Base-by-base conservation (phyloP, 2,888 invertebrate genomes). In the Gisinianus flammeolus region DNA sequence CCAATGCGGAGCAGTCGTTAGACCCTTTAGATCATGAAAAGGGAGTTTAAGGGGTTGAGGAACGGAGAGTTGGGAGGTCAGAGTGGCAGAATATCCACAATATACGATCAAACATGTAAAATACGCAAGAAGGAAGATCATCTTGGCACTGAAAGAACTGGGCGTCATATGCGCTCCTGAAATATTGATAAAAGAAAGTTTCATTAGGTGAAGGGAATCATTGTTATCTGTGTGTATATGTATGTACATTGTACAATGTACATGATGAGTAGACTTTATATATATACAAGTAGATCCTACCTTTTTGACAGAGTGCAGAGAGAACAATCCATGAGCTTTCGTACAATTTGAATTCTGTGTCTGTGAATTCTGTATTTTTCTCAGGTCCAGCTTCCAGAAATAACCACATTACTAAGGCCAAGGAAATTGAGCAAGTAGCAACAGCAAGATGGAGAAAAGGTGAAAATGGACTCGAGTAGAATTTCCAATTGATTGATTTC, bases 21-120 rank as follows among this genome's bases (percentile, higher is more conserved):
- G 62, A 5, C 77, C 81, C n/a, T 56, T 24, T 26, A 81, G 70
- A 73, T 78, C 77, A 12, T 64, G 64, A 62, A 81, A 81, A 66
- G 81, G 81, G 12, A 79, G 44, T 56, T 77, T 71, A 12, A 78
- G 12, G 31, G 77, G 71, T n/a, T 70, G 77, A 54, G 69, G 54
- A 0, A 81, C 76, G 28, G 79, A 79, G 10, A 81, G 35, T 70
- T 81, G 81, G 3, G 79, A 78, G 2, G 68, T 81, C 30, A 81
- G 58, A 19, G 78, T 81, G 16, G 81, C 81, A 2, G 79, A 81
- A 64, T 81, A 81, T 12, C 70, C 75, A 26, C 77, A 72, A 54
- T 74, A 81, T 22, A 81, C 54, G 26, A 79, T 79, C 22, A 79
- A 30, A 54, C 62, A 79, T 35, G 79, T 72, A 28, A 79, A 77